Evolutionary conservation across 2,797 vertebrate genomes (phyloP).

Genomic region (Chrosomus eos): DNA sequence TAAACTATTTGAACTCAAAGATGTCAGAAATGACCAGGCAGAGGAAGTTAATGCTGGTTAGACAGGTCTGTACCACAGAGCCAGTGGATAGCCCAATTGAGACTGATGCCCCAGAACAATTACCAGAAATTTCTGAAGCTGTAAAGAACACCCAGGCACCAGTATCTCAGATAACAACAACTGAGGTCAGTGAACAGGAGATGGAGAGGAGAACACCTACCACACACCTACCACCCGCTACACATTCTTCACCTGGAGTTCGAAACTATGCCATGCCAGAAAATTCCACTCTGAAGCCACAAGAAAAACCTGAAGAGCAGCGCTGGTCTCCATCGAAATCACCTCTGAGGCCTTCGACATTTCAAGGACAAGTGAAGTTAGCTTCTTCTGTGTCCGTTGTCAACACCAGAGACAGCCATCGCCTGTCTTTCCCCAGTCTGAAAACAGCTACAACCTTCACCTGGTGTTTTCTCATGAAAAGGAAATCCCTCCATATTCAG

Average conservation of each 20-base stretch:
- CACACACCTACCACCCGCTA: constrained; percentile 62
- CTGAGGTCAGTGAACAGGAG: constrained; percentile 71
- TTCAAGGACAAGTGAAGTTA: constrained; percentile 81
- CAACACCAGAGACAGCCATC: constrained; percentile 82
- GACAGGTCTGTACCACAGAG: constrained; percentile 94
- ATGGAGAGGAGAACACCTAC: constrained; percentile 76
- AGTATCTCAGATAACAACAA: constrained; percentile 71
- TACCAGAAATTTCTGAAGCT: constrained; percentile 68
- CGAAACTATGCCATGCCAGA: constrained; percentile 59
- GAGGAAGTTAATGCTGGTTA: constrained; percentile 90
- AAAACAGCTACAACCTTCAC: constrained; percentile 95
- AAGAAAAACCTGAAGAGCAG: constrained; percentile 80
- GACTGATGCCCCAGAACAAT: constrained; percentile 77
- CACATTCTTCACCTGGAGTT: constrained; percentile 68
- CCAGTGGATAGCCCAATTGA: constrained; percentile 87
- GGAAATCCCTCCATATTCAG: constrained; percentile 86
- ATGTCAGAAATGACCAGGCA: constrained; percentile 84
- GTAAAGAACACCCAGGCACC: constrained; percentile 70
- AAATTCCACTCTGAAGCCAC: constrained; percentile 72
- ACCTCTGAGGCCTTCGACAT: constrained; percentile 73
- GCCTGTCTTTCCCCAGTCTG: constrained; percentile 90
- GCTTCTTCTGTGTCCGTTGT: constrained; percentile 76
- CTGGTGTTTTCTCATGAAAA: constrained; percentile 95
- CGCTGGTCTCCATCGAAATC: constrained; percentile 77
- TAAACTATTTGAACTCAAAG: constrained; percentile 80